Base-by-base conservation (phyloP, 2,888 invertebrate species). In the Thyatira batis region DNA sequence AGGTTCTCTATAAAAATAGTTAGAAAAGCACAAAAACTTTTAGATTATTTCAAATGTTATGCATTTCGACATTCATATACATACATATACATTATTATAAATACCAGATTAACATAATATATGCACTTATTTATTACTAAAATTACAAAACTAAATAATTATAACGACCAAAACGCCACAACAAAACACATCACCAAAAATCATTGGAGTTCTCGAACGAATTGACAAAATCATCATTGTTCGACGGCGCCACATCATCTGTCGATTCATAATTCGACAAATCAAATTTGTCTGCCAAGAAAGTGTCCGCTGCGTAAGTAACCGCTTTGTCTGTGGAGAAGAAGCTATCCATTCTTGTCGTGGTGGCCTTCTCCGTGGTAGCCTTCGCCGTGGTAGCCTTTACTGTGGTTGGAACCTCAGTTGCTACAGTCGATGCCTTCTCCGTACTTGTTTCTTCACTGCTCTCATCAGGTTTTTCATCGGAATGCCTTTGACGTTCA, bases 231-330 rank as follows among this genome's bases (percentile, higher is more conserved):
- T 79, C 78, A 54, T 82, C 76, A 10, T 66, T 65, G 3, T 54
- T 51, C 5, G 70, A 62, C 0, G 71, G 61, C 0, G 57, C 61
- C 0, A 57, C 74, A 11, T 87, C 84, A 51, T 87, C 89, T 0
- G 71, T 69, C 0, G 79, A 61, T 25, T 83, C 87, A 53, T 90
- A 90, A 60, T 89, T 84, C 0, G 82, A 67, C 9, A 90, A 53
- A 71, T 89, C 87, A 45, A 86, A 84, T 58, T 82, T 90, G 60
- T 91, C 91, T 8, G 92, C 91, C 51, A 92, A 68, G 57, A 92
- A 92, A 0, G 86, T 86, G n/a, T 92, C 91, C 0, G 84, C 69
- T 0, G 82, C 73, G 27, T 83, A 79, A 0, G 85, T 86, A 0
- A 69, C 69, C 0, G 80, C 27, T 55, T 80, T 84, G 0, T 89